phyloP scores from a whole-genome alignment of 1,140 invertebrate species.

The Atta texana region DNA sequence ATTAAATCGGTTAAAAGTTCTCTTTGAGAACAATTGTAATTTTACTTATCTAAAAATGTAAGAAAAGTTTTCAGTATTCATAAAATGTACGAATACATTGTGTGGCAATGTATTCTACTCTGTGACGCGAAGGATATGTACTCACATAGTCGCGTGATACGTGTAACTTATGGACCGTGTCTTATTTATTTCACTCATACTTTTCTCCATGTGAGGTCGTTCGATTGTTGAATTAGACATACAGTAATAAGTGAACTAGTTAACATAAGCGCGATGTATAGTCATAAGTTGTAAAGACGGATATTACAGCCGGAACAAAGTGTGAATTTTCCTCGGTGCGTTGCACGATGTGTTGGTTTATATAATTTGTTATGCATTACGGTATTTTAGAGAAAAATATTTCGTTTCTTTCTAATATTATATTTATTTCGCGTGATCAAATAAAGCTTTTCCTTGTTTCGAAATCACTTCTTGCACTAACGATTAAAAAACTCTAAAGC shows the following conservation, averaged over 20 bases:
- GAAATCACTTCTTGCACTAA: neutral
- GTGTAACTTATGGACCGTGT: constrained; percentile 23
- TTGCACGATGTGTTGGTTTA: neutral
- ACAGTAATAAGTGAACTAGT: constrained; percentile 58
- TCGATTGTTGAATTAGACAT: constrained; percentile 63
- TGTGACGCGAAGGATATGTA: neutral
- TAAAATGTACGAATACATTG: neutral
- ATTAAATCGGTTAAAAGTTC: neutral
- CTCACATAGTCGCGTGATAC: neutral
- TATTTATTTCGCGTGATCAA: neutral
- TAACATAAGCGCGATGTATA: constrained; percentile 54
- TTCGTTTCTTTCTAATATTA: too few species aligned
- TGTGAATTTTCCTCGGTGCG: constrained; percentile 33
- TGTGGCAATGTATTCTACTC: neutral
- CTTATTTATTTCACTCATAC: constrained; percentile 66
- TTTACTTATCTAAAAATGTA: neutral
- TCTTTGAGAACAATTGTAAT: neutral
- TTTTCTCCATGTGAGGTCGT: constrained; percentile 33
- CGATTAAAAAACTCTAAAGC: neutral
- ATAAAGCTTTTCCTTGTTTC: neutral
- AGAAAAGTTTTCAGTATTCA: neutral
- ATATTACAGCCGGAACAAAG: constrained; percentile 36
- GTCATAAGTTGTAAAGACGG: neutral
- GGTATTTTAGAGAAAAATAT: neutral
- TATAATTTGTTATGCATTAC: neutral